phyloP scores from a whole-genome alignment of 2,888 invertebrate genomes.

The Sylvicola cinctus region DNA sequence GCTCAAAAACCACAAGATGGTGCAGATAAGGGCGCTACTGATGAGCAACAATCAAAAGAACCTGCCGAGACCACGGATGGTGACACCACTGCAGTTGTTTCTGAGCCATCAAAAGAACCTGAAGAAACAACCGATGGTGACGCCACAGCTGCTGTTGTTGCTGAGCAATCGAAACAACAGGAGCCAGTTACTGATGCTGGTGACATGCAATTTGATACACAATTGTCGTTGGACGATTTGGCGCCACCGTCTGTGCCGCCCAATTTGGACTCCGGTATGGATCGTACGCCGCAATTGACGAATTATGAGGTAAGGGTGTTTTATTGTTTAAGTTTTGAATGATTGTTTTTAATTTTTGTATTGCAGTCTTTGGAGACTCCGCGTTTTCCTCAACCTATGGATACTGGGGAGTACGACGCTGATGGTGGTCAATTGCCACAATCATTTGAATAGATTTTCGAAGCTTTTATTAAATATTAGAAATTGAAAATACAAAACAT shows the following conservation, averaged over 20 bases:
- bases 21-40: slow-evolving; percentile 9
- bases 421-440: no score
- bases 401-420: no score
- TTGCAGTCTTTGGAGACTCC: slow-evolving; percentile 7
- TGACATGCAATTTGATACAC: slow-evolving; percentile 10
- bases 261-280: slow-evolving; percentile 15
- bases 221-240: slow-evolving; percentile 30
- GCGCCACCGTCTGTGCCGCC: slow-evolving; percentile 31
- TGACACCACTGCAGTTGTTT: slow-evolving; percentile 6
- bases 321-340: background rate
- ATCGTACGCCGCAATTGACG: slow-evolving; percentile 5
- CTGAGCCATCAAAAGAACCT: slow-evolving; percentile 10
- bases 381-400: slow-evolving; percentile 1
- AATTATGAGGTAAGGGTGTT: slow-evolving; percentile 5
- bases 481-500: no score
- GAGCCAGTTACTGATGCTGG: slow-evolving; percentile 5
- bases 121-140: slow-evolving; percentile 4
- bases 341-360: no score
- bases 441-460: no score
- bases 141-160: background rate
- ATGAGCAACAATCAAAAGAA: no score
- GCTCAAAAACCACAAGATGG: no score
- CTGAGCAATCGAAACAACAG: no score
- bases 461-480: no score
- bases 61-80: slow-evolving; percentile 1